A percentile compares a stretch with the other conserved stretches of the same genome.
Conservation (phyloP, 1,140 invertebrate genomes). For the Lysiphlebus fabarum region DNA sequence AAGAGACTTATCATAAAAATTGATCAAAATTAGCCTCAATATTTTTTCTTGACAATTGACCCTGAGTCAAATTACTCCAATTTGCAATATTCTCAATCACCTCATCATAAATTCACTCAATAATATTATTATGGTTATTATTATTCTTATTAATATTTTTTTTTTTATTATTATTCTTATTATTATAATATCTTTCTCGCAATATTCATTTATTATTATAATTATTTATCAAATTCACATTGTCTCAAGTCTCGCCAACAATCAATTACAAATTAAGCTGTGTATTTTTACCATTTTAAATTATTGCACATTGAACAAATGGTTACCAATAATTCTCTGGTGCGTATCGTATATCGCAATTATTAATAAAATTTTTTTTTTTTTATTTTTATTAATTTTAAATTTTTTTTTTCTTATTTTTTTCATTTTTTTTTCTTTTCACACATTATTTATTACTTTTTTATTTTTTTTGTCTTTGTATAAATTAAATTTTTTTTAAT, state of each 20-base stretch:
- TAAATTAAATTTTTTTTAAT: too few relatives aligned
- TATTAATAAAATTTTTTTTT: slow-evolving; percentile 8
- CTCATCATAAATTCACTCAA: not conserved
- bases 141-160: not conserved
- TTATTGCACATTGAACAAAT: slow-evolving; percentile 50
- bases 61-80: slow-evolving; percentile 20
- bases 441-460: slow-evolving; percentile 15
- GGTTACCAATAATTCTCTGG: slow-evolving; percentile 39
- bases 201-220: slow-evolving; percentile 6
- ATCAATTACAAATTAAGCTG: slow-evolving; percentile 38
- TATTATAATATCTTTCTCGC: slow-evolving; percentile 3
- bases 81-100: too few relatives aligned
- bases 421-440: slow-evolving; percentile 5
- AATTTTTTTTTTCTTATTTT: slow-evolving; percentile 2
- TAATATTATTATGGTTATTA: not conserved
- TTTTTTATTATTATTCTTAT: too few relatives aligned
- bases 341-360: slow-evolving; percentile 34
- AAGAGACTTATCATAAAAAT: slow-evolving; percentile 7
- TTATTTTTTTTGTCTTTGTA: slow-evolving; percentile 9
- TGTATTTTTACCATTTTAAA: slow-evolving; percentile 34
- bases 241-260: slow-evolving; percentile 1
- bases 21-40: too few relatives aligned
- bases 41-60: slow-evolving; percentile 4
- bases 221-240: slow-evolving; percentile 18
- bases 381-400: slow-evolving; percentile 4